Evolutionary conservation across 2,113 vertebrate genomes (phyloP).

Genomic region (Phodopus roborovskii): DNA sequence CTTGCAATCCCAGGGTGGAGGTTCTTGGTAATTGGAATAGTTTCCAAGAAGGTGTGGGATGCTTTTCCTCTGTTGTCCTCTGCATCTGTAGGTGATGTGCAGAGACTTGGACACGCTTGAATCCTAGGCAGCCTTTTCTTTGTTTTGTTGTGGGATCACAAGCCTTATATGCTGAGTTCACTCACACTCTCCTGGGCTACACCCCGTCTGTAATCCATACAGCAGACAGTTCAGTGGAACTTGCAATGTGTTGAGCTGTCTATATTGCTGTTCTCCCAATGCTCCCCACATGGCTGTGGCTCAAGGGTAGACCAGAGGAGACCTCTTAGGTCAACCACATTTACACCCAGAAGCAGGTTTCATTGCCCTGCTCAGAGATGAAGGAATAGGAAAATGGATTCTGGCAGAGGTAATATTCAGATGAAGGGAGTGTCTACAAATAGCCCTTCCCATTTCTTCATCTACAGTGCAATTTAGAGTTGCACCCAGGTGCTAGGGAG

Average conservation of each 20-base stretch:
- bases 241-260: not conserved
- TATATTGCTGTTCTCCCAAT: not conserved
- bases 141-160: not conserved
- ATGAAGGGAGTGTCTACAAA: not conserved
- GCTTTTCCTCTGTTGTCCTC: not conserved
- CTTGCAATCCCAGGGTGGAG: not conserved
- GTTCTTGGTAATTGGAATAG: not conserved
- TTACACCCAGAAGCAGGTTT: not conserved
- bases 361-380: not conserved
- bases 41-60: not conserved
- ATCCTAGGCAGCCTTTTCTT: not conserved
- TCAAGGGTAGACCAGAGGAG: not conserved
- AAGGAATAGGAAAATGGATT: not conserved
- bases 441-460: too few relatives aligned
- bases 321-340: not conserved
- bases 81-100: not conserved
- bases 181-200: not conserved
- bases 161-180: not conserved
- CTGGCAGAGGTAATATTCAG: not conserved
- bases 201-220: not conserved
- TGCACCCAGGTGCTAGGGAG: not conserved
- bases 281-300: not conserved
- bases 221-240: not conserved
- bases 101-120: not conserved
- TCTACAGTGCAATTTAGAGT: not conserved